These are phyloP conservation scores for Catotricha subobsoleta DNA, from an alignment of 2,888 invertebrate genomes.

Conservation along the genomic window DNA sequence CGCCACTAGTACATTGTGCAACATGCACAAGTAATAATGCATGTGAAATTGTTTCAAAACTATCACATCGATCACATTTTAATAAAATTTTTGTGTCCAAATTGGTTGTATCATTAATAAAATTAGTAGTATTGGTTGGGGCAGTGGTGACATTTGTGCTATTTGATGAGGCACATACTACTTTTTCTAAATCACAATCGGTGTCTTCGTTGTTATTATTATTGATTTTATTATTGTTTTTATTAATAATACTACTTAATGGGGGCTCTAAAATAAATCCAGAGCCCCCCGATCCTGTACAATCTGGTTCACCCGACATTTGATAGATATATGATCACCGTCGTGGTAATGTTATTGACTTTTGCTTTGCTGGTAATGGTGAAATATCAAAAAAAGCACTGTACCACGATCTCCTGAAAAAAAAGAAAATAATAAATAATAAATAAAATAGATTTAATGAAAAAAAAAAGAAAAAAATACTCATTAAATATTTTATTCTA, in stretches of 20 bases:
- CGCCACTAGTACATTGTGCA: slow-evolving; percentile 37
- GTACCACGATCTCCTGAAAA: no score
- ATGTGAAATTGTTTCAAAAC: slow-evolving; percentile 62
- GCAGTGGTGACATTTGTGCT: background rate
- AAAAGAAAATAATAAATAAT: no score
- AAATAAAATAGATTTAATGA: no score
- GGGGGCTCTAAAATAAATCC: slow-evolving; percentile 3
- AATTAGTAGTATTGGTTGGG: background rate
- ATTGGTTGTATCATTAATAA: slow-evolving; percentile 17
- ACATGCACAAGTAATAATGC: slow-evolving; percentile 57
- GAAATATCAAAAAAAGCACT: no score
- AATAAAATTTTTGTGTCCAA: slow-evolving; percentile 18
- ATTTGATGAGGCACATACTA: no score
- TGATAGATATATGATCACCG: no score
- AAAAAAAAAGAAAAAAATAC: no score
- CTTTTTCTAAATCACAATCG: slow-evolving; percentile 22
- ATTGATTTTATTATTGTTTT: background rate
- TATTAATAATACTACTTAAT: background rate
- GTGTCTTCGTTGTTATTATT: slow-evolving; percentile 29
- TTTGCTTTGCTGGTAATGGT: no score
- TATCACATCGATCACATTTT: slow-evolving; percentile 66
- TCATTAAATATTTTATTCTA: no score
- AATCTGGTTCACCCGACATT: slow-evolving; percentile 9
- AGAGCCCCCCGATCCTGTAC: slow-evolving; percentile 7
- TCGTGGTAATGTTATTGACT: no score